Percentiles rank a stretch among this genome's conserved stretches.
These are phyloP conservation scores for Anguilla megastoma DNA, from an alignment of 2,797 vertebrate genomes.

Conservation along the genomic window DNA sequence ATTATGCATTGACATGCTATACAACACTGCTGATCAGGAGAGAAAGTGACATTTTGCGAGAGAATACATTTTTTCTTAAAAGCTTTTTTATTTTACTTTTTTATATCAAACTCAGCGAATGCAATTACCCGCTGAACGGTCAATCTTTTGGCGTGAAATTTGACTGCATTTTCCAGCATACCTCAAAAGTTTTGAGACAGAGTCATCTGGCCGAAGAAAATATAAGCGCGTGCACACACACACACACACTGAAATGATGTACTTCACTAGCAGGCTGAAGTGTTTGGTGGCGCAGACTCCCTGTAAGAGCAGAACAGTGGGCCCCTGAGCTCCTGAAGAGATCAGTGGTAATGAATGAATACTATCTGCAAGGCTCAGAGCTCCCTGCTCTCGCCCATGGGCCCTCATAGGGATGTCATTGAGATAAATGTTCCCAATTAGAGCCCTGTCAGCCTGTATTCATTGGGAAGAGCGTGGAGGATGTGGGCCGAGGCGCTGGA, in stretches of 20 bases:
- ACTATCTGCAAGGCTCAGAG: conserved; percentile 31
- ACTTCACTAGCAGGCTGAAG: background rate
- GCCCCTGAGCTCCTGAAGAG: background rate
- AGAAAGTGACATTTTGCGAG: conserved; percentile 2
- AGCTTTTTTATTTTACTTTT: conserved; percentile 11
- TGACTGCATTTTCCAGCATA: conserved; percentile 30
- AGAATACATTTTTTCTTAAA: background rate
- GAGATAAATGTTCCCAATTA: conserved; percentile 68
- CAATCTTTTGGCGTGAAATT: conserved; percentile 34
- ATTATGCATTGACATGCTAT: background rate
- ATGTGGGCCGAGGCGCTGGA: conserved; percentile 22
- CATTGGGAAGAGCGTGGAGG: conserved; percentile 52
- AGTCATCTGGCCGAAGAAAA: background rate
- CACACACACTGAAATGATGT: background rate
- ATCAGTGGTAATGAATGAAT: conserved; percentile 35
- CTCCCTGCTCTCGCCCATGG: conserved; percentile 51
- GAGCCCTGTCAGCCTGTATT: conserved; percentile 55
- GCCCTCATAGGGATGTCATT: conserved; percentile 61
- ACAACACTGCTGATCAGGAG: background rate
- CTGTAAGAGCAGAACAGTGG: background rate
- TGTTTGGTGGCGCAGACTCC: background rate
- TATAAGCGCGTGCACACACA: background rate
- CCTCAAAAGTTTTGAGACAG: background rate
- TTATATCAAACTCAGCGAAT: conserved; percentile 29
- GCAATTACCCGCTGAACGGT: conserved; percentile 39